Base-by-base conservation (phyloP, 2,888 invertebrate genomes). In the Notodonta ziczac region DNA sequence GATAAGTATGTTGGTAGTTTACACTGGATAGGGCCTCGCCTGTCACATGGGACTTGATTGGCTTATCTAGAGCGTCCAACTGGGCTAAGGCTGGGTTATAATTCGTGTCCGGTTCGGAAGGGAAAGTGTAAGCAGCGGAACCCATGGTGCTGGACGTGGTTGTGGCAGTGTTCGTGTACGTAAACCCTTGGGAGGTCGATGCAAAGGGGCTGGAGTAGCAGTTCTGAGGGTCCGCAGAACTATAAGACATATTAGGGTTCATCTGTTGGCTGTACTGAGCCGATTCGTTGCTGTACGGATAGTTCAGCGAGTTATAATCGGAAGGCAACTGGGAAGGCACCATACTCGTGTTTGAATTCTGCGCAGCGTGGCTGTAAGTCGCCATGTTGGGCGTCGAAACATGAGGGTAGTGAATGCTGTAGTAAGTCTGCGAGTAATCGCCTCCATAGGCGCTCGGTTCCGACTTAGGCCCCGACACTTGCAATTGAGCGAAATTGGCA, bases 41-140 rank as follows among this genome's bases (percentile, higher is more conserved):
- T 0, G 88, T 90, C 0, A 88, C 87, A 61, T 93, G 93, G 0
- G 93, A 93, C 60, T 90, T 93, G 16, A 93, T 93, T 2, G 93
- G 93, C 65, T 88, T 84, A 66, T 93, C 93, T 0, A 84, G 70
- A 1, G 86, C 85, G 50, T 91, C 92, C 1, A 91, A 61, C 60
- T 89, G 84, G 0, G 89, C 73, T 42, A 91, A 60, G 3, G 77
- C 69, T 2, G 84, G 77, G 62, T 76, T 80, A 56, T 78, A 82
- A 35, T 58, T 73, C 2, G 70, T 53, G 32, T 80, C 78, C 0
- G 65, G 59, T 51, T 78, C 74, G 5, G 73, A 39, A 4, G 76
- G 40, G 56, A 73, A 80, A 1, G 73, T 70, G 56, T 83, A 86
- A 0, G 80, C 67, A 5, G 77, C 74, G 13, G 78, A 66, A 6